phyloP scores from a whole-genome alignment of 2,888 invertebrate genomes.

The Pyrochroa serraticornis region DNA sequence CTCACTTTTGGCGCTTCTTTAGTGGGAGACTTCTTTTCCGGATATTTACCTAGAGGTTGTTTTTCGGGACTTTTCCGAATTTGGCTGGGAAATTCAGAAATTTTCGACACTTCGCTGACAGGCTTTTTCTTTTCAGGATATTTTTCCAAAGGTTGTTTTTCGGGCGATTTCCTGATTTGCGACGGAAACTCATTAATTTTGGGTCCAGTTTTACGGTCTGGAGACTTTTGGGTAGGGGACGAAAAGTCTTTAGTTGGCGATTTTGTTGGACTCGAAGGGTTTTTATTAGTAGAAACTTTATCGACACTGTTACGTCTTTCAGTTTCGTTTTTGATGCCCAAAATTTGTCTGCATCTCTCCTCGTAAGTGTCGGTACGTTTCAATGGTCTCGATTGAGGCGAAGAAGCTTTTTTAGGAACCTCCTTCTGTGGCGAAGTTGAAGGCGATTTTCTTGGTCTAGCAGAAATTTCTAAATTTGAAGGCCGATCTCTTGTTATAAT shows the following conservation, averaged over 20 bases:
- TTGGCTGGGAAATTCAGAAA: slow-evolving; percentile 41
- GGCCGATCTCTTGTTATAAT: slow-evolving; percentile 35
- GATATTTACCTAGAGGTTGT: slow-evolving; percentile 31
- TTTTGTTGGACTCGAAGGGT: neutral
- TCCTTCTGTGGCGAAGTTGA: slow-evolving; percentile 47
- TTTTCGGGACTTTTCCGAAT: slow-evolving; percentile 34
- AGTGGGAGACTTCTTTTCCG: slow-evolving; percentile 29
- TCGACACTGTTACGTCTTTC: slow-evolving; percentile 36
- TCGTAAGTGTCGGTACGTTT: slow-evolving; percentile 75
- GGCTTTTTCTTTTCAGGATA: slow-evolving; percentile 34
- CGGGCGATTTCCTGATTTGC: slow-evolving; percentile 35
- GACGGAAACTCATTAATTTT: slow-evolving; percentile 35
- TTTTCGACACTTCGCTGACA: slow-evolving; percentile 18
- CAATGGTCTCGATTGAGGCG: slow-evolving; percentile 58
- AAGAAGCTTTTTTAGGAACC: slow-evolving; percentile 17
- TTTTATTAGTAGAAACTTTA: slow-evolving; percentile 11
- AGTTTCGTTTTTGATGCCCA: slow-evolving; percentile 65
- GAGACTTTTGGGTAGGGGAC: slow-evolving; percentile 7
- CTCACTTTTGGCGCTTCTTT: slow-evolving; percentile 24
- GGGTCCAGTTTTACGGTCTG: slow-evolving; percentile 1
- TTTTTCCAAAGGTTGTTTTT: slow-evolving; percentile 33
- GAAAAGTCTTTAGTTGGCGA: slow-evolving; percentile 1
- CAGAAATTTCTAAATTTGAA: slow-evolving; percentile 40
- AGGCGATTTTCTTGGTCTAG: slow-evolving; percentile 46
- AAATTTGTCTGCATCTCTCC: slow-evolving; percentile 72